phyloP scores from a whole-genome alignment of 1,140 invertebrate species.

The Drosophila trapezifrons region DNA sequence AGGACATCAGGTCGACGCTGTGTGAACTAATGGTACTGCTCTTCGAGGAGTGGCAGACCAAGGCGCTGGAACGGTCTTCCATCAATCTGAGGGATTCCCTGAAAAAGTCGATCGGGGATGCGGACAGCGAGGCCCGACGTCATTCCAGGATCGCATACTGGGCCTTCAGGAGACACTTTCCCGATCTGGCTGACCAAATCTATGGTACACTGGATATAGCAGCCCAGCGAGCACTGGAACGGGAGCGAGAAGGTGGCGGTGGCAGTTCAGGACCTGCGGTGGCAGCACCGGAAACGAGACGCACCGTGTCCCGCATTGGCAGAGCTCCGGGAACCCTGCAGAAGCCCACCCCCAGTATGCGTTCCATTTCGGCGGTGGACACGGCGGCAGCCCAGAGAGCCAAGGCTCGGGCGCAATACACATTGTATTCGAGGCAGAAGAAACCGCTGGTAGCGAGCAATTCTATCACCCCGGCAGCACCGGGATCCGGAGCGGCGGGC shows the following conservation, averaged over 20 bases:
- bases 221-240: conserved; percentile 92
- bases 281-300: conserved; percentile 46
- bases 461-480: conserved; percentile 86
- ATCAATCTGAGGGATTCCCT: conserved; percentile 92
- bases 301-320: conserved; percentile 65
- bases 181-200: conserved; percentile 93
- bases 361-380: conserved; percentile 97
- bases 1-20: conserved; percentile 91
- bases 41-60: conserved; percentile 93
- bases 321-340: conserved; percentile 67
- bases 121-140: conserved; percentile 93
- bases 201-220: conserved; percentile 92
- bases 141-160: conserved; percentile 93
- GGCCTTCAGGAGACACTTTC: conserved; percentile 95
- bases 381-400: conserved; percentile 94
- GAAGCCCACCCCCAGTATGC: conserved; percentile 85
- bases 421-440: conserved; percentile 90
- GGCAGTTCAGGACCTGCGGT: conserved; percentile 25
- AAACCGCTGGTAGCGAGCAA: conserved; percentile 80
- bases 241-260: conserved; percentile 84
- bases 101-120: conserved; percentile 95
- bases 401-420: conserved; percentile 91
- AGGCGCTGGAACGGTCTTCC: conserved; percentile 93
- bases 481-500: conserved; percentile 85
- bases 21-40: conserved; percentile 95